phyloP scores from a whole-genome alignment of 2,888 invertebrate genomes.

The Seira musarum region DNA sequence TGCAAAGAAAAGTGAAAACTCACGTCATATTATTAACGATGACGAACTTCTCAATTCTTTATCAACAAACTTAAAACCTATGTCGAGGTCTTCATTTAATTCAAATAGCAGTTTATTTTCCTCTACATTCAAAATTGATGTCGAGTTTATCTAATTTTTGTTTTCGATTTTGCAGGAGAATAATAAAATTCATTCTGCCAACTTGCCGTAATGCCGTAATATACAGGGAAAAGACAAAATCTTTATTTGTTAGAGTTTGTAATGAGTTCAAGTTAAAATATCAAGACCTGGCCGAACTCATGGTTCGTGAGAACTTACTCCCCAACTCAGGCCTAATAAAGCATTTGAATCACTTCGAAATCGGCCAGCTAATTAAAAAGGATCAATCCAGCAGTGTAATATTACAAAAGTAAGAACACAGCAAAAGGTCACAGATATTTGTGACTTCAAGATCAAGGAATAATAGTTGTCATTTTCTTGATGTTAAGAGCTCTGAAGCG shows the following conservation, averaged over 20 bases:
- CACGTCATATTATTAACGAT: too few species aligned
- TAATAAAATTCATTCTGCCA: conserved; percentile 78
- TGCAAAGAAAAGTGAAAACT: too few species aligned
- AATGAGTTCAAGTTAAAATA: conserved; percentile 78
- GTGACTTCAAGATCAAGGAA: too few species aligned
- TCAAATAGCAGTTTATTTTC: too few species aligned
- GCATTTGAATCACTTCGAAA: conserved; percentile 80
- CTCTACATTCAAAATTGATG: too few species aligned
- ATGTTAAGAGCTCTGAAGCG: conserved; percentile 80
- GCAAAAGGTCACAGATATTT: too few species aligned
- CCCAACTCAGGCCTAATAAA: conserved; percentile 80
- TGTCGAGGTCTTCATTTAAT: too few species aligned
- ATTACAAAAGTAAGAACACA: conserved; percentile 79
- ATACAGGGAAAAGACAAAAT: conserved; percentile 80
- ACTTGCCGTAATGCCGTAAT: conserved; percentile 78
- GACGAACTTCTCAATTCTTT: conserved; percentile 68
- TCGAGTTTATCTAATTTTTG: too few species aligned
- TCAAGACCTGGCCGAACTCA: conserved; percentile 75
- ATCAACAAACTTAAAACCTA: conserved; percentile 66
- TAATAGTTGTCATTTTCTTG: too few species aligned
- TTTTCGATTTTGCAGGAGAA: conserved; percentile 74
- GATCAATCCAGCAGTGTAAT: conserved; percentile 73
- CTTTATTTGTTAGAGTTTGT: conserved; percentile 73
- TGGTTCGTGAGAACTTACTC: conserved; percentile 79
- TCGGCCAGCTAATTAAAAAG: conserved; percentile 75